These are phyloP conservation scores for Heliconius hewitsoni DNA, from an alignment of 1,140 invertebrate genomes.

Conservation along the genomic window DNA sequence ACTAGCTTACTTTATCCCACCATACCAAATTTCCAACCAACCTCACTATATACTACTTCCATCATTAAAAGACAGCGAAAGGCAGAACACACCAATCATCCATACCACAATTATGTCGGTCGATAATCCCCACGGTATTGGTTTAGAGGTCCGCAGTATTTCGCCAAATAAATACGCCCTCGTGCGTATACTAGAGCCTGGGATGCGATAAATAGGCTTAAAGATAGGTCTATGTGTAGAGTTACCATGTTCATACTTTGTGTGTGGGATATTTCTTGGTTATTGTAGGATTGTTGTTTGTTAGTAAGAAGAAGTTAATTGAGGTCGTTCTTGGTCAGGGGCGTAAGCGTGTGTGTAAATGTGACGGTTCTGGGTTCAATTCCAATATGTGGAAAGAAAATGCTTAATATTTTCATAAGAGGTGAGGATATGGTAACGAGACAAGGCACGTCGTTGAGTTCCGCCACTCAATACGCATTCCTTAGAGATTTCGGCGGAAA, in stretches of 20 bases:
- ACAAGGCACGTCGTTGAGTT: not conserved
- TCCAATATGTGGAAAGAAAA: no score
- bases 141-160: slow-evolving; percentile 48
- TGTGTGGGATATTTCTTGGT: no score
- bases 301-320: no score
- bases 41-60: not conserved
- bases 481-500: no score
- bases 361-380: no score
- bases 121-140: slow-evolving; percentile 48
- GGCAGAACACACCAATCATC: slow-evolving; percentile 28
- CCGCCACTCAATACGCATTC: not conserved
- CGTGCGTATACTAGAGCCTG: slow-evolving; percentile 27
- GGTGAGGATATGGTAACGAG: not conserved
- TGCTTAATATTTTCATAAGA: no score
- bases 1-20: not conserved
- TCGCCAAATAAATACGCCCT: slow-evolving; percentile 41
- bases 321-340: no score
- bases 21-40: not conserved
- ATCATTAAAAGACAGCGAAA: not conserved
- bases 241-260: not conserved
- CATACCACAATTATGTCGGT: slow-evolving; percentile 26
- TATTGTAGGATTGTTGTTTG: no score
- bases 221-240: slow-evolving; percentile 17
- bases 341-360: no score
- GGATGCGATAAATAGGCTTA: slow-evolving; percentile 39